These are phyloP conservation scores for Polypterus bichir DNA, from an alignment of 2,113 vertebrate genomes.

Conservation along the genomic window DNA sequence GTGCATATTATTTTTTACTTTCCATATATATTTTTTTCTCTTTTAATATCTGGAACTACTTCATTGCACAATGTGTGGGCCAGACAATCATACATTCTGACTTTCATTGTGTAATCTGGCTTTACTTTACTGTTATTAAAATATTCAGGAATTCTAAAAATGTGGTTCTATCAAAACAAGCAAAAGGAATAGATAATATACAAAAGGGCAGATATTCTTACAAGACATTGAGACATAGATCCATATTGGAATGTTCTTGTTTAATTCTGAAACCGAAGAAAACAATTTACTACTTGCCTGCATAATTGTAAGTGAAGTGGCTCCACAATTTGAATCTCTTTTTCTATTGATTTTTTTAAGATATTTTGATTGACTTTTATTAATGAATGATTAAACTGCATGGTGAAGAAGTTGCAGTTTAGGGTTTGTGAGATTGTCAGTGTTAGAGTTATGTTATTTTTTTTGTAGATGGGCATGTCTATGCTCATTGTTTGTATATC, in stretches of 20 bases:
- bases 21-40: conserved; percentile 48
- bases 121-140: too few species aligned
- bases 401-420: conserved; percentile 99
- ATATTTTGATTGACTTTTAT: conserved; percentile 37
- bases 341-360: conserved; percentile 37
- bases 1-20: conserved; percentile 44
- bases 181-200: too few species aligned
- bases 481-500: conserved; percentile 99
- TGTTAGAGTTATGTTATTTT: conserved; percentile 98
- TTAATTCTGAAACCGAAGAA: too few species aligned
- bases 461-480: conserved; percentile 97
- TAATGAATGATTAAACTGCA: conserved; percentile 64
- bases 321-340: conserved; percentile 61
- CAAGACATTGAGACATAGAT: too few species aligned
- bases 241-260: too few species aligned
- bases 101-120: too few species aligned
- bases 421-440: conserved; percentile 98
- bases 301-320: conserved; percentile 61
- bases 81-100: neutral
- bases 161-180: too few species aligned
- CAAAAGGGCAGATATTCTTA: too few species aligned
- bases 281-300: conserved; percentile 16
- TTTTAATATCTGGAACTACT: conserved; percentile 72
- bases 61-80: conserved; percentile 46
- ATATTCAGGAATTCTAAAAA: too few species aligned